Conservation (phyloP, 1,140 invertebrate species). For the Pristionchus pacificus region DNA sequence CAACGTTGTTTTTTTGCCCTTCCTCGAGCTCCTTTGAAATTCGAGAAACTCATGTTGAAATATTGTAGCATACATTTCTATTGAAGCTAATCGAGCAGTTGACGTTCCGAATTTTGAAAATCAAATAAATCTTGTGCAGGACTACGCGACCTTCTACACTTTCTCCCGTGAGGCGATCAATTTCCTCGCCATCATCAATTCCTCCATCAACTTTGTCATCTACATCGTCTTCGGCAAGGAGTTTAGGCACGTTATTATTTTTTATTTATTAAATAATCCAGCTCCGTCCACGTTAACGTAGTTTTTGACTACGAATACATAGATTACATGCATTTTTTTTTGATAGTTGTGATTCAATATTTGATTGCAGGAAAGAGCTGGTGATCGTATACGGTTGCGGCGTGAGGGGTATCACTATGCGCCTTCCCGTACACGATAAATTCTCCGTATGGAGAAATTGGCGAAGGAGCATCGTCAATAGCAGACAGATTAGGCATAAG, state of each 20-base stretch:
- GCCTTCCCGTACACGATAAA: constrained; percentile 37
- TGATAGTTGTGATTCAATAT: neutral
- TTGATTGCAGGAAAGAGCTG: constrained; percentile 35
- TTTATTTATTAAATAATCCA: neutral
- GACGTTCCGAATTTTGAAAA: no score
- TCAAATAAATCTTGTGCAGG: no score
- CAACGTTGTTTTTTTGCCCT: no score
- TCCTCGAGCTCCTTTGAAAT: no score
- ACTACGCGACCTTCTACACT: constrained; percentile 43
- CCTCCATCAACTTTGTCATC: constrained; percentile 91
- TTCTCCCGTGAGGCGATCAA: constrained; percentile 65
- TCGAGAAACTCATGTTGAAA: no score
- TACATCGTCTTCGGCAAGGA: constrained; percentile 95
- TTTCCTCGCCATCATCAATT: constrained; percentile 89
- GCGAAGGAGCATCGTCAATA: constrained; percentile 4
- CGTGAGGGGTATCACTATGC: constrained; percentile 34
- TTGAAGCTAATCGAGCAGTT: no score
- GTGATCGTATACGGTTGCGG: constrained; percentile 40
- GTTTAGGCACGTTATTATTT: constrained; percentile 81
- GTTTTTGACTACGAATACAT: no score
- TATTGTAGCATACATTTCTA: no score
- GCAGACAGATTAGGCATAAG: no score
- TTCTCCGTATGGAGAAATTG: constrained; percentile 32
- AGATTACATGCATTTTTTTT: no score
- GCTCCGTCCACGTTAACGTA: no score